These are phyloP conservation scores for Zaprionus nigranus DNA, from an alignment of 1,140 invertebrate genomes.

Conservation along the genomic window DNA sequence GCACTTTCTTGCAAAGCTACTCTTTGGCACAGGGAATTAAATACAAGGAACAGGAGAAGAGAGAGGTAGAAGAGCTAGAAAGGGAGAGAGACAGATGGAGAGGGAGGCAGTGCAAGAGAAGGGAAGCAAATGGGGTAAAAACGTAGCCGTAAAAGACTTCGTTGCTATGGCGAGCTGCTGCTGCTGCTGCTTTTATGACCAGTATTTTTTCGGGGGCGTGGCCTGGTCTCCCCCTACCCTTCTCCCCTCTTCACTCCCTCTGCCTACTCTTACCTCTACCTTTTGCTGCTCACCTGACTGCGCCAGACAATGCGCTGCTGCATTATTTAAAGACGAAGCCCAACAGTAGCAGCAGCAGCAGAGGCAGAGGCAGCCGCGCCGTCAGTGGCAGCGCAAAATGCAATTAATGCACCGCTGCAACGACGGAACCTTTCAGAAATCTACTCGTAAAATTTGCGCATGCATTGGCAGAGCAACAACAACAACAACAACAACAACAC, in stretches of 20 bases:
- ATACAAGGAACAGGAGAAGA: neutral
- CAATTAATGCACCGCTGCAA: constrained; percentile 72
- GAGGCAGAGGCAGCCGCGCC: neutral
- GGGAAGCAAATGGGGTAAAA: neutral
- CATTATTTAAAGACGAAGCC: constrained; percentile 71
- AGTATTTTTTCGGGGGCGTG: constrained; percentile 27
- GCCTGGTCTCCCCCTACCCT: neutral
- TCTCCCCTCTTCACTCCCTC: too few relatives aligned
- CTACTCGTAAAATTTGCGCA: constrained; percentile 74
- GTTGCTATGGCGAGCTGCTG: constrained; percentile 30
- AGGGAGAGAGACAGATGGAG: too few relatives aligned
- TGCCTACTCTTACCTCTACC: too few relatives aligned
- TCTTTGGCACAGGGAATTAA: neutral
- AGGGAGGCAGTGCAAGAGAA: neutral
- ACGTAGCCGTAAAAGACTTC: constrained; percentile 36
- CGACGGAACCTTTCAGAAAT: constrained; percentile 72
- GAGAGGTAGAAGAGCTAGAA: too few relatives aligned
- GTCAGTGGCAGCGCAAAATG: constrained; percentile 55
- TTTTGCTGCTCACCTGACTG: constrained; percentile 36
- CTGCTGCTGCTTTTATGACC: constrained; percentile 40
- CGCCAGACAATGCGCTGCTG: constrained; percentile 73
- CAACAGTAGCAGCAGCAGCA: constrained; percentile 19
- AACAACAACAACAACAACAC: constrained; percentile 11
- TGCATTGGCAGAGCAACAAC: constrained; percentile 62
- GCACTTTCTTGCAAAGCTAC: neutral